These are phyloP conservation scores for Melitaea cinxia DNA, from an alignment of 1,140 invertebrate species.

Conservation along the genomic window DNA sequence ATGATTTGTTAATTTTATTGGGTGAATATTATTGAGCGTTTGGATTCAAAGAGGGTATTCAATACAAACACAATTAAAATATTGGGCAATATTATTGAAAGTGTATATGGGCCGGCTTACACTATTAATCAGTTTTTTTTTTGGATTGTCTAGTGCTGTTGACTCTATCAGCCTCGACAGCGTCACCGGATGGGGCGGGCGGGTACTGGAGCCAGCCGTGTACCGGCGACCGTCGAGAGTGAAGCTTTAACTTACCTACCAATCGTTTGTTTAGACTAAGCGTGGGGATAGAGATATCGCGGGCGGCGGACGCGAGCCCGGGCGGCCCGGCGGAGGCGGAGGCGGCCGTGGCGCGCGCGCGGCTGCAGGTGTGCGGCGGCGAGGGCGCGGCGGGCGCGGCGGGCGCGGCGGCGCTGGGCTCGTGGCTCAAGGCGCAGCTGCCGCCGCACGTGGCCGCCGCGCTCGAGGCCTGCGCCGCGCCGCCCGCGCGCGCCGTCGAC, in stretches of 20 bases:
- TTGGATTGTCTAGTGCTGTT: too few species aligned
- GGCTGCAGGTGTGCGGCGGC: slow-evolving; percentile 55
- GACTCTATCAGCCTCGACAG: too few species aligned
- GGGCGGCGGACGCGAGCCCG: slow-evolving; percentile 33
- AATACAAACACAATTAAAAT: too few species aligned
- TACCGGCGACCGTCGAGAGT: too few species aligned
- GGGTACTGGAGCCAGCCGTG: too few species aligned
- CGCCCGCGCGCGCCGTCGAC: slow-evolving; percentile 51
- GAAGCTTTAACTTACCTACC: neutral
- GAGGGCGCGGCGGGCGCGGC: slow-evolving; percentile 35
- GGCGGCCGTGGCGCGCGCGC: slow-evolving; percentile 46
- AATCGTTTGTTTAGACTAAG: slow-evolving; percentile 44
- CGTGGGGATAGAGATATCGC: slow-evolving; percentile 52
- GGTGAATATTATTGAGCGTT: too few species aligned
- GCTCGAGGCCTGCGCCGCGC: slow-evolving; percentile 49
- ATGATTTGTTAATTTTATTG: too few species aligned
- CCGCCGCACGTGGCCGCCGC: slow-evolving; percentile 55
- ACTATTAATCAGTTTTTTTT: too few species aligned
- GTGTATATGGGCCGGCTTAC: too few species aligned
- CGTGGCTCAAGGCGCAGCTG: slow-evolving; percentile 66
- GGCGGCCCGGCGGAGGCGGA: slow-evolving; percentile 53
- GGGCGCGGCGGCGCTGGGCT: slow-evolving; percentile 49
- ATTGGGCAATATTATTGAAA: too few species aligned
- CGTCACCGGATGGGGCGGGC: too few species aligned
- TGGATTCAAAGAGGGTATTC: too few species aligned